Percentiles rank a stretch among this genome's conserved stretches.
These are phyloP conservation scores for Sibirionetta formosa DNA, from an alignment of 2,797 vertebrate genomes.

Conservation along the genomic window DNA sequence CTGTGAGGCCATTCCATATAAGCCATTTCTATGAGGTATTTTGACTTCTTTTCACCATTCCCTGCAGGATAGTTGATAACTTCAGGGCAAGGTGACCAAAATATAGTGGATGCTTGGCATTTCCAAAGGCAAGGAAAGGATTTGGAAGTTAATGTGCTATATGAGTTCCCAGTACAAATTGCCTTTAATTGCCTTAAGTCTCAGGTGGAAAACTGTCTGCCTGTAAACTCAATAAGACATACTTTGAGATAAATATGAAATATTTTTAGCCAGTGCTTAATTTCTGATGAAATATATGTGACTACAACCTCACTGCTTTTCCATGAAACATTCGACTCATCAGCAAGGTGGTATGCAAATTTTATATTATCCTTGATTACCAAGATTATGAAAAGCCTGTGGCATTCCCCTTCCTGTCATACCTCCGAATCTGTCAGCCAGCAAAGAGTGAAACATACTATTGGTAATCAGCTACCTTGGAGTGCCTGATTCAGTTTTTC, in stretches of 20 bases:
- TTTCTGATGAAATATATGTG: conserved; percentile 2
- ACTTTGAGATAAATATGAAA: not conserved
- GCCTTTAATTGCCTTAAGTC: not conserved
- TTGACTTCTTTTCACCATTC: not conserved
- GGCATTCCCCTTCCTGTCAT: not conserved
- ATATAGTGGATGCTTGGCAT: not conserved
- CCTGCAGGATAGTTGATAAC: not conserved
- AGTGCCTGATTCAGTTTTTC: not conserved
- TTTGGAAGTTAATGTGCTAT: not conserved
- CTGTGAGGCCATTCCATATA: not conserved
- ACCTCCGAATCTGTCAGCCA: not conserved
- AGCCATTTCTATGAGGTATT: not conserved
- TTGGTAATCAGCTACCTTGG: not conserved
- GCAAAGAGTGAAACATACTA: not conserved
- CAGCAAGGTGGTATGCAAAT: conserved; percentile 56
- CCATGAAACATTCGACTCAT: not conserved
- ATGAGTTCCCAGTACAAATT: not conserved
- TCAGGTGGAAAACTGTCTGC: not conserved
- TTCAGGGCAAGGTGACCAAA: not conserved
- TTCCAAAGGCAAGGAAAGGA: not conserved
- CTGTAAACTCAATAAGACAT: not conserved
- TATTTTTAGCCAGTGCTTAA: not conserved
- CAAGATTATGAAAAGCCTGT: conserved; percentile 10
- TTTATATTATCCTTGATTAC: conserved; percentile 58
- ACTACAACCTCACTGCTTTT: not conserved